These are phyloP conservation scores for Pelosia muscerda DNA, from an alignment of 2,888 invertebrate species.

Conservation along the genomic window DNA sequence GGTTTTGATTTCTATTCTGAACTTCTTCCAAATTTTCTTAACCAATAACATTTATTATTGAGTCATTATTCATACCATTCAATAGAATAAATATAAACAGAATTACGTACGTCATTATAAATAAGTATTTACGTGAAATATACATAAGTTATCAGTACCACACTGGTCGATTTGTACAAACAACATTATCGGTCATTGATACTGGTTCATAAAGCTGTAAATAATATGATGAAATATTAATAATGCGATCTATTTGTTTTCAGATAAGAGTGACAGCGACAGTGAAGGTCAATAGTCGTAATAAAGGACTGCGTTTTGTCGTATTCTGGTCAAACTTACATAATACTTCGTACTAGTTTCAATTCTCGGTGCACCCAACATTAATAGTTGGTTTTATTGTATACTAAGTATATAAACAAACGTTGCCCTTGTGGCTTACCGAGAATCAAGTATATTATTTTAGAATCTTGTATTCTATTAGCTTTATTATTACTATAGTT, in stretches of 20 bases:
- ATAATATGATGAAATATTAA: conserved; percentile 49
- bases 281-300: conserved; percentile 94
- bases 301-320: conserved; percentile 74
- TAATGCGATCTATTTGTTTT: conserved; percentile 65
- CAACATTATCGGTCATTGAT: conserved; percentile 37
- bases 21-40: background rate
- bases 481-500: conserved; percentile 75
- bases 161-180: conserved; percentile 41
- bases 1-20: background rate
- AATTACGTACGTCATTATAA: background rate
- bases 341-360: conserved; percentile 80
- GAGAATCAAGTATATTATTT: conserved; percentile 53
- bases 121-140: background rate
- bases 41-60: background rate
- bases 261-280: conserved; percentile 98
- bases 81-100: background rate
- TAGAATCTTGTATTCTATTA: conserved; percentile 78
- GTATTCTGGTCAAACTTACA: conserved; percentile 86
- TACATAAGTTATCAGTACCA: conserved; percentile 14
- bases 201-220: conserved; percentile 18
- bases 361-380: conserved; percentile 68
- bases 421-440: conserved; percentile 34
- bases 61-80: background rate
- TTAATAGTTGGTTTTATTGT: conserved; percentile 36
- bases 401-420: conserved; percentile 24